Evolutionary conservation across 1,140 invertebrate genomes (phyloP), one percentile per base, ranked within the genome.

Genomic region (Bombyx mandarina): DNA sequence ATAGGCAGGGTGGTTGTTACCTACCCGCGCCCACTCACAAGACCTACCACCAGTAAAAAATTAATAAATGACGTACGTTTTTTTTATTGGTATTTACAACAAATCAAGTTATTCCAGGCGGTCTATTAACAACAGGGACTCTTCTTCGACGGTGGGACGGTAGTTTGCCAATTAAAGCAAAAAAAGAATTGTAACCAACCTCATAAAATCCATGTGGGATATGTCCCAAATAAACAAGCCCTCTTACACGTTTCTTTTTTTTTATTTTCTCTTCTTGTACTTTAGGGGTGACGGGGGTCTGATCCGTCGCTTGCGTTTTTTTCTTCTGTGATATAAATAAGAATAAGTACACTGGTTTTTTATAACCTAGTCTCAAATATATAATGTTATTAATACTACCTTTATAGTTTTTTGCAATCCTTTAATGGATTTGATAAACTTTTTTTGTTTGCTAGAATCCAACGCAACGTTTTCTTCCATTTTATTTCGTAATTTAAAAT

Each of bases 181-280:
- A 50, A 57, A 57, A 57, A 58, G 12, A 60, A 55, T 35, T 47
- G 26, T 52, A 52, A 67, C 61, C 68, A 71, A 88, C 87, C 88
- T 98, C 97, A 76, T 93, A 97, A 88, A 99, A 99, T 56, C 97
- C 97, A 90, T 97, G 93, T 9, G 97, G 97, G 69, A 99, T 91
- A 66, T 97, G 94, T 6, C 92, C 92, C 10, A 98, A 65, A 63
- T 96, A 95, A 1, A 98, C 89, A 8, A 97, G 86, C 43, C 96
- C 96, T 63, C 89, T 74, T 44, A 53, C 65, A 44, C 52, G 57
- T 58, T 66, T 79, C 44, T 67, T 77, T 56, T 78, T 82, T 8
- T 61, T 63, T n/a, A 61, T 54, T 58, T 71, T 75, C 3, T 58
- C 45, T 47, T 53, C 48, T 26, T 61, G 46, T 8, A 42, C 18